A percentile compares a stretch with the other conserved stretches of the same genome.
Conservation (phyloP, 2,113 vertebrate species). For the Percopsis transmontana region DNA sequence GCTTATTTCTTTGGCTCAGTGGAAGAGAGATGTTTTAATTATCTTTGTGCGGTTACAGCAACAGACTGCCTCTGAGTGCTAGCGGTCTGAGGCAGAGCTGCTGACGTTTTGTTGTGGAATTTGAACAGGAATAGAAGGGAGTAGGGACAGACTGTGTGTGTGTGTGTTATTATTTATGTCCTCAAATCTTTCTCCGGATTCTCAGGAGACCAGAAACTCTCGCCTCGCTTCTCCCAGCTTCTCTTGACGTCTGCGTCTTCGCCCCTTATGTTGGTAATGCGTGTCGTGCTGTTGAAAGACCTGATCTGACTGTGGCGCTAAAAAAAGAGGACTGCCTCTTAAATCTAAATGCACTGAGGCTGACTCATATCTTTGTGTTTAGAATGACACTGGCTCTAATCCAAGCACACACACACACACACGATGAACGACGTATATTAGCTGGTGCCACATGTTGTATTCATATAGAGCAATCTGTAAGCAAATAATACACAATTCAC, state of each 20-base stretch:
- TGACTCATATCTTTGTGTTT: conserved; percentile 27
- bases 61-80: conserved; percentile 24
- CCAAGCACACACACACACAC: neutral
- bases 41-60: conserved; percentile 36
- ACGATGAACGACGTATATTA: neutral
- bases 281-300: neutral
- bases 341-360: conserved; percentile 1
- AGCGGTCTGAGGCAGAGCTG: conserved; percentile 23
- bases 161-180: neutral
- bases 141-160: conserved; percentile 9
- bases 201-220: neutral
- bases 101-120: conserved; percentile 14
- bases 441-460: neutral
- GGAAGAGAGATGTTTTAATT: conserved; percentile 49
- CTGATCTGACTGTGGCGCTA: neutral
- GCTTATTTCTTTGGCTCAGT: conserved; percentile 28
- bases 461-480: neutral
- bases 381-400: neutral
- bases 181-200: neutral
- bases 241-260: neutral
- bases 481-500: conserved; percentile 7
- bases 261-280: neutral
- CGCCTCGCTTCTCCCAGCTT: neutral
- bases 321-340: neutral
- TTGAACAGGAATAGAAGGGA: conserved; percentile 27